Conservation (phyloP, 2,113 vertebrate genomes). For the Petrocephalus zakoni region DNA sequence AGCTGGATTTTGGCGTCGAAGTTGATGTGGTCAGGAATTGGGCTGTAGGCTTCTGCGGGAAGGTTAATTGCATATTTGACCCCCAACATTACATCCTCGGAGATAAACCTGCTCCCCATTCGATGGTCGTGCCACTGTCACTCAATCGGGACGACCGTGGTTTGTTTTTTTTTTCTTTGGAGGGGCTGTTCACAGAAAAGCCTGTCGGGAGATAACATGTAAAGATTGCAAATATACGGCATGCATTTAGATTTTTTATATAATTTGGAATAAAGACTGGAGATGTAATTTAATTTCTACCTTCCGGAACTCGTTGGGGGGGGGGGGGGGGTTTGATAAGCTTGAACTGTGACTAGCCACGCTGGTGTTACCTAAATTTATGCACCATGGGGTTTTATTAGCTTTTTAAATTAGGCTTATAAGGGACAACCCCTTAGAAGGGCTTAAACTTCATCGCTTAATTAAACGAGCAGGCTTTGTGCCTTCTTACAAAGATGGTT, state of each 20-base stretch:
- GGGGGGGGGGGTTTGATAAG: background rate
- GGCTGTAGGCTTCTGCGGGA: slow-evolving; percentile 41
- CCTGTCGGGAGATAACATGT: background rate
- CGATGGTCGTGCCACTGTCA: background rate
- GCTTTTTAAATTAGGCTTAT: slow-evolving; percentile 12
- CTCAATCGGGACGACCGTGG: background rate
- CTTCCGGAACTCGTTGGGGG: background rate
- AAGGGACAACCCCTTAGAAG: background rate
- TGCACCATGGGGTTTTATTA: slow-evolving; percentile 6
- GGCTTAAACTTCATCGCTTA: slow-evolving; percentile 9
- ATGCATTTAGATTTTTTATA: background rate
- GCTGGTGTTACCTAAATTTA: slow-evolving; percentile 6
- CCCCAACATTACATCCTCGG: slow-evolving; percentile 47
- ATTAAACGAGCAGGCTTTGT: slow-evolving; percentile 6
- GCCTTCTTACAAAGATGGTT: background rate
- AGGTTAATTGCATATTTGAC: slow-evolving; percentile 61
- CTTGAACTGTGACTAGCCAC: slow-evolving; percentile 10
- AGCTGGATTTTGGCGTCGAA: slow-evolving; percentile 33
- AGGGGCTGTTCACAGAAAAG: background rate
- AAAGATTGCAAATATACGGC: background rate
- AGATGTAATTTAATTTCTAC: slow-evolving; percentile 7
- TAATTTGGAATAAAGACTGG: background rate
- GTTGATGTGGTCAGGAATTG: slow-evolving; percentile 41
- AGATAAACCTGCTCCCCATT: slow-evolving; percentile 15
- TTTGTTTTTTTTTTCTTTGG: background rate